Evolutionary conservation across 2,888 invertebrate species (phyloP).

Genomic region (Halictus quadricinctus): DNA sequence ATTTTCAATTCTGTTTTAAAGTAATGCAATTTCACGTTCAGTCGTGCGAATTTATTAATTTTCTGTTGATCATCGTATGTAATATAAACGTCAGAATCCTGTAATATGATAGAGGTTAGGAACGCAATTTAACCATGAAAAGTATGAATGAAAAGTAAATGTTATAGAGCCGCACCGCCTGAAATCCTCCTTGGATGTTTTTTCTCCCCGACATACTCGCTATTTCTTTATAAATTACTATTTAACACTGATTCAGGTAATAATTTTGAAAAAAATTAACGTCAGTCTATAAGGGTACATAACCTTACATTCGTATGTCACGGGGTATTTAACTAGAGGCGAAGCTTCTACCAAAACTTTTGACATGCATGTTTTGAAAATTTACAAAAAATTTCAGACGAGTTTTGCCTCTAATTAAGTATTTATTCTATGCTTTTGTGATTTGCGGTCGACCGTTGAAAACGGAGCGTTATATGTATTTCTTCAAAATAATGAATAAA

Average conservation of each 20-base stretch:
- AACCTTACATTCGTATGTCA: conserved; percentile 10
- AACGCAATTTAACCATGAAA: neutral
- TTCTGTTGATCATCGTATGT: conserved; percentile 98
- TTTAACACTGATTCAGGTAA: neutral
- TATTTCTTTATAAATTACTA: neutral
- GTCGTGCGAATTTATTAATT: conserved; percentile 97
- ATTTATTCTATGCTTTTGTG: neutral
- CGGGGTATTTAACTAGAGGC: neutral
- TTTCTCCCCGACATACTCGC: conserved; percentile 75
- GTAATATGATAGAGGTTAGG: conserved; percentile 65
- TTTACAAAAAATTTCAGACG: no score
- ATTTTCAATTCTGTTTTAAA: conserved; percentile 92
- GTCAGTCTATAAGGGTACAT: conserved; percentile 5
- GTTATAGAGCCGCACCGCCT: conserved; percentile 85
- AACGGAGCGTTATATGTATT: neutral
- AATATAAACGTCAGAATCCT: conserved; percentile 96
- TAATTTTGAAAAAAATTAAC: conserved; percentile 31
- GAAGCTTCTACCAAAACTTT: neutral
- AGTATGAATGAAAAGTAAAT: conserved; percentile 19
- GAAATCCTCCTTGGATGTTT: conserved; percentile 86
- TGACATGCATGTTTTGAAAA: neutral
- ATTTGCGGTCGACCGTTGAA: conserved; percentile 2
- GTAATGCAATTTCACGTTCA: conserved; percentile 96
- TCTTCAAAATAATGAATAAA: neutral
- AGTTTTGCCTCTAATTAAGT: neutral